Conservation (phyloP, 2,797 vertebrate species). For the Leuciscus waleckii region DNA sequence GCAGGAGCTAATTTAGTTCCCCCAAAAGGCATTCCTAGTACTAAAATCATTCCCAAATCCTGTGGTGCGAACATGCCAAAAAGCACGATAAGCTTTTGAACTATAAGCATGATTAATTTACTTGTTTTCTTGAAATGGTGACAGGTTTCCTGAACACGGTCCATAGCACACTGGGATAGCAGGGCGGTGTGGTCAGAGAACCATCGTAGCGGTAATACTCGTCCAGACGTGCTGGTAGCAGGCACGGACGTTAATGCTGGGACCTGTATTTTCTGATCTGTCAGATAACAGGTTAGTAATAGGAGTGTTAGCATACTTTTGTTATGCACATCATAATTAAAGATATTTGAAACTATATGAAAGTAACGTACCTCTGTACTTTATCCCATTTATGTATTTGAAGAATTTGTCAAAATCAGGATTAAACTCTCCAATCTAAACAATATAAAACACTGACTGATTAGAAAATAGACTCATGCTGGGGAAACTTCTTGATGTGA, state of each 20-base stretch:
- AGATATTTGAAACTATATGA: background rate
- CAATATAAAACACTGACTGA: background rate
- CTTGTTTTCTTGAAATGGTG: conserved; percentile 89
- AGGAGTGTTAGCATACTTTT: conserved; percentile 12
- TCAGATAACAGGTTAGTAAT: conserved; percentile 36
- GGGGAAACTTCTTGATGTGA: background rate
- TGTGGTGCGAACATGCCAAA: too few species aligned
- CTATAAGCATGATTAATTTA: conserved; percentile 52
- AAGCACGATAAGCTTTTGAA: background rate
- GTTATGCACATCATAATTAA: background rate
- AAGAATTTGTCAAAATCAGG: conserved; percentile 89
- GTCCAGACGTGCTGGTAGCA: conserved; percentile 85
- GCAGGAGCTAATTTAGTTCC: too few species aligned
- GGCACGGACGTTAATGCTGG: conserved; percentile 84
- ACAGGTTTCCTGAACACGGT: conserved; percentile 88
- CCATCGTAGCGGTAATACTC: conserved; percentile 94
- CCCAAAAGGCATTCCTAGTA: too few species aligned
- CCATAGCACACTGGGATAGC: conserved; percentile 94
- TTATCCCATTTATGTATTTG: conserved; percentile 83
- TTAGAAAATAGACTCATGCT: background rate
- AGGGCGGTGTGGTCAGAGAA: conserved; percentile 95
- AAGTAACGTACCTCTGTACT: conserved; percentile 84
- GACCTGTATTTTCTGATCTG: conserved; percentile 84
- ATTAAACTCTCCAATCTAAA: conserved; percentile 88
- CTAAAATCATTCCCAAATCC: too few species aligned